Percentiles rank a stretch among this genome's conserved stretches.
These are phyloP conservation scores for Oreamnos americanus DNA, from an alignment of 2,113 vertebrate genomes.

Conservation along the genomic window DNA sequence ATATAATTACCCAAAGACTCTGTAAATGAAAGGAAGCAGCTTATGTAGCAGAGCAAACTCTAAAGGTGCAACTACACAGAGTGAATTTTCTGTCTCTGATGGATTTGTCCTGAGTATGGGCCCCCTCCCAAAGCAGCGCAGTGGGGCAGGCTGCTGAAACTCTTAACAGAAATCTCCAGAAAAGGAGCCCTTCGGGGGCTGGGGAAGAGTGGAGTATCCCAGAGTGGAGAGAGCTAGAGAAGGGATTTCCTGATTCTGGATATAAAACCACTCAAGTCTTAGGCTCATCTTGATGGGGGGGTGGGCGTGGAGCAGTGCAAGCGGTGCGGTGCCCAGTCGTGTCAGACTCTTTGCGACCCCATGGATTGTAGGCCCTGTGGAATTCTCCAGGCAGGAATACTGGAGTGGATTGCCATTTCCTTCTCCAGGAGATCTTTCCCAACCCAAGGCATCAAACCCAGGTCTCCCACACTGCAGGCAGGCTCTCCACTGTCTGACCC, in stretches of 20 bases:
- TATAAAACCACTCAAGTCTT: neutral
- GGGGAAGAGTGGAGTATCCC: neutral
- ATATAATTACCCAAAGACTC: neutral
- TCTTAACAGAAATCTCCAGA: neutral
- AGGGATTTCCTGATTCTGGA: neutral
- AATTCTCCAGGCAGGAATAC: neutral
- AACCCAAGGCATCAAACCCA: neutral
- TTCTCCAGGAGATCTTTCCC: neutral
- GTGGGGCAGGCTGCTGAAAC: neutral
- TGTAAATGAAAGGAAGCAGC: neutral
- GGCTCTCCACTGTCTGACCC: neutral
- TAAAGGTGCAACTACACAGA: neutral
- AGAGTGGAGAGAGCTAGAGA: neutral
- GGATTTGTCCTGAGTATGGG: neutral
- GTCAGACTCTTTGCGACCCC: neutral
- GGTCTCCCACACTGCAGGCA: neutral
- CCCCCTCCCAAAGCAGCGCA: neutral
- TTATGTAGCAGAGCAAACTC: neutral
- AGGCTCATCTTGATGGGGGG: neutral
- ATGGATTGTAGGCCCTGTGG: neutral
- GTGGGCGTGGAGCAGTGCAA: neutral
- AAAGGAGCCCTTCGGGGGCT: neutral
- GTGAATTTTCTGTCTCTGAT: neutral
- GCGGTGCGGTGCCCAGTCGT: fast-evolving
- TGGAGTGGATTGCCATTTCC: neutral